phyloP scores from a whole-genome alignment of 2,888 invertebrate genomes.

The Nesidiocoris tenuis region DNA sequence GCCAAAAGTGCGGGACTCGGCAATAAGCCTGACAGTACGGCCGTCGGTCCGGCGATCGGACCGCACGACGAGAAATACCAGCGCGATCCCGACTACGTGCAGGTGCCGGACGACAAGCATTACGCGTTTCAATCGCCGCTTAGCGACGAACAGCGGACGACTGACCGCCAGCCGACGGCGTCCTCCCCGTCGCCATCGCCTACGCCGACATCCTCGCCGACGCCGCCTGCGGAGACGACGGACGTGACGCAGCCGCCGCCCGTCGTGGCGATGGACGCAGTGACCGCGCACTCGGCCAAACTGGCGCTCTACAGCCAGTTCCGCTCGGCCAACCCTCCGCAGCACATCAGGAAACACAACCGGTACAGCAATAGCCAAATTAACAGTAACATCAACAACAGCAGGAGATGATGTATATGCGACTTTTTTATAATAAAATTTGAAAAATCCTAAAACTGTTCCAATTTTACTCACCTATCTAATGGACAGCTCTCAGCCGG shows the following conservation, averaged over 20 bases:
- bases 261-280: constrained; percentile 17
- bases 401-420: background rate
- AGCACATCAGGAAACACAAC: constrained; percentile 19
- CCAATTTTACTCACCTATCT: background rate
- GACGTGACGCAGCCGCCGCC: constrained; percentile 4
- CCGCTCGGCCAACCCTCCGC: constrained; percentile 17
- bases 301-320: constrained; percentile 36
- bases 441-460: background rate
- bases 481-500: too few relatives aligned
- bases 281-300: constrained; percentile 39
- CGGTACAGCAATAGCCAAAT: background rate
- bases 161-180: background rate
- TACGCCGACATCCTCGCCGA: background rate
- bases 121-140: background rate
- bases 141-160: background rate
- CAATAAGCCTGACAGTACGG: background rate
- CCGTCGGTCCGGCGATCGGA: background rate
- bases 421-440: background rate
- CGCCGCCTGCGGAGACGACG: background rate
- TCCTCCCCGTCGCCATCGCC: background rate
- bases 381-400: background rate
- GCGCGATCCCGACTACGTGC: constrained; percentile 34
- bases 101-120: constrained; percentile 3
- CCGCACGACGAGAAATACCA: constrained; percentile 20
- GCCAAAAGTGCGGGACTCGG: constrained; percentile 1